These are phyloP conservation scores for Eupithecia inturbata DNA, from an alignment of 2,888 invertebrate species.

Conservation along the genomic window DNA sequence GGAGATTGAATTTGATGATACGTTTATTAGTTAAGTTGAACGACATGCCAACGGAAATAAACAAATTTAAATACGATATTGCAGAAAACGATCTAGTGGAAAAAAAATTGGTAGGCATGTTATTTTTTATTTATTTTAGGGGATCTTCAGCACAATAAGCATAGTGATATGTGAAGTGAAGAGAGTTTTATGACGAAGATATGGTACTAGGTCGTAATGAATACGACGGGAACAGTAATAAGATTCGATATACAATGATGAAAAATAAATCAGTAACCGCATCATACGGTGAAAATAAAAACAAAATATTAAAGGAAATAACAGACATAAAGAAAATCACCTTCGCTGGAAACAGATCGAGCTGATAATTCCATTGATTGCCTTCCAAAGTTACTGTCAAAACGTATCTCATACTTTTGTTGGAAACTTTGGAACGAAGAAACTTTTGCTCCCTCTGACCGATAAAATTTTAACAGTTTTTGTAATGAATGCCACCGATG, in stretches of 20 bases:
- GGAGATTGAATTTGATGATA: background rate
- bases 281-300: background rate
- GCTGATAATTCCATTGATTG: constrained; percentile 41
- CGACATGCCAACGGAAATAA: background rate
- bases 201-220: too few relatives aligned
- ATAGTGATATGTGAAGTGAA: too few relatives aligned
- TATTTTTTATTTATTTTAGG: too few relatives aligned
- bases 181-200: too few relatives aligned
- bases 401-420: constrained; percentile 34
- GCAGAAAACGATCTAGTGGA: background rate
- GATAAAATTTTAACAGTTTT: constrained; percentile 17
- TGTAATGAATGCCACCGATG: background rate
- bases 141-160: too few relatives aligned
- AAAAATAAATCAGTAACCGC: background rate
- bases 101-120: background rate
- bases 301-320: constrained; percentile 33
- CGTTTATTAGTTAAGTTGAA: background rate
- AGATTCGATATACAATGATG: background rate
- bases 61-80: background rate
- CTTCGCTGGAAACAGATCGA: constrained; percentile 33
- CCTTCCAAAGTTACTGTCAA: constrained; percentile 39
- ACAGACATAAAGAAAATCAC: constrained; percentile 21
- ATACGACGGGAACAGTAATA: background rate
- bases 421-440: constrained; percentile 30
- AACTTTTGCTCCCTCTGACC: constrained; percentile 28